These are phyloP conservation scores for Apocheima hispidaria DNA, from an alignment of 2,888 invertebrate species.

Conservation along the genomic window DNA sequence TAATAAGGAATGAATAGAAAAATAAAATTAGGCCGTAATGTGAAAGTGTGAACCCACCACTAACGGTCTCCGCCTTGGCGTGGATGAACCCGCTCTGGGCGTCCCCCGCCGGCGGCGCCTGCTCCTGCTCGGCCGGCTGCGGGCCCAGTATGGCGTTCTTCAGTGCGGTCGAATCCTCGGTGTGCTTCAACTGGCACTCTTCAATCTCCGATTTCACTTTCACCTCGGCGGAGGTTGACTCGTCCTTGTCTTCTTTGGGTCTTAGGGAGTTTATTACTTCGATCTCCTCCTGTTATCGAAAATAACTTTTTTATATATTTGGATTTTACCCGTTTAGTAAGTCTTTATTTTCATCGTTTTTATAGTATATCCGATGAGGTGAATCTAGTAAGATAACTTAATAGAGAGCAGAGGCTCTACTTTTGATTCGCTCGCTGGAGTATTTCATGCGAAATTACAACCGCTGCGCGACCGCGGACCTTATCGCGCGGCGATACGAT, in stretches of 20 bases:
- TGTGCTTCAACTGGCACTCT: constrained; percentile 72
- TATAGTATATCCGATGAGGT: too few relatives aligned
- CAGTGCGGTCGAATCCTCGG: constrained; percentile 79
- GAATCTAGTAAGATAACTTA: too few relatives aligned
- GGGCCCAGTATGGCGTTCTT: constrained; percentile 80
- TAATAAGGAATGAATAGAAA: too few relatives aligned
- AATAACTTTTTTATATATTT: neutral
- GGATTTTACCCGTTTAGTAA: too few relatives aligned
- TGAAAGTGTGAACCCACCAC: constrained; percentile 61
- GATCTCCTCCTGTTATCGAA: constrained; percentile 87
- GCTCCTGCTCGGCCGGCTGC: constrained; percentile 66
- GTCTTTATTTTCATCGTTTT: too few relatives aligned
- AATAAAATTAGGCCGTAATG: too few relatives aligned
- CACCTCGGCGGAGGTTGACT: constrained; percentile 47
- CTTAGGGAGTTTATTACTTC: constrained; percentile 89
- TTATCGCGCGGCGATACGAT: too few relatives aligned
- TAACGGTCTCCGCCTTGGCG: constrained; percentile 68
- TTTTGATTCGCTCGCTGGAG: too few relatives aligned
- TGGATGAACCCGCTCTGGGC: constrained; percentile 31
- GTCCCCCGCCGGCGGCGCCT: constrained; percentile 57
- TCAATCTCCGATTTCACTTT: constrained; percentile 71
- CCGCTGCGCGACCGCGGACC: too few relatives aligned
- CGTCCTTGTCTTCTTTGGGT: constrained; percentile 88
- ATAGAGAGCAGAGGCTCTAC: too few relatives aligned
- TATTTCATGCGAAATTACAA: too few relatives aligned